Evolutionary conservation across 1,140 invertebrate genomes (phyloP).

Genomic region (Drosophila santomea): DNA sequence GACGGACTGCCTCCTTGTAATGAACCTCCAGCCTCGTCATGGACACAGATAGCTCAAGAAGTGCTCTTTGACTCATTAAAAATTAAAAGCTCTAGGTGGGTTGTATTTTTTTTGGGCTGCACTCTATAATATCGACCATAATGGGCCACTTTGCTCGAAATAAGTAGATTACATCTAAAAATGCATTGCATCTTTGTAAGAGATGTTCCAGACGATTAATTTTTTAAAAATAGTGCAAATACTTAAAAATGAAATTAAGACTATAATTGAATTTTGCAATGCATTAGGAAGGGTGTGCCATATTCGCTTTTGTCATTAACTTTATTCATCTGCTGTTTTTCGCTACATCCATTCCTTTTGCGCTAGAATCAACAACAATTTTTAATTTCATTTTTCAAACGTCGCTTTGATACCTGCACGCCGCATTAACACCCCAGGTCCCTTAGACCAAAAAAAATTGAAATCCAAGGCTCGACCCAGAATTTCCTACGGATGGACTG

Average conservation of each 20-base stretch:
- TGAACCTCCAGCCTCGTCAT: not conserved
- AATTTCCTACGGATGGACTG: constrained; percentile 20
- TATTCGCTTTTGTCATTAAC: not conserved
- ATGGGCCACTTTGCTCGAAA: not conserved
- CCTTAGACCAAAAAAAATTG: constrained; percentile 15
- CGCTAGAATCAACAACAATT: constrained; percentile 73
- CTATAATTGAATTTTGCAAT: not conserved
- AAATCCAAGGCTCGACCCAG: constrained; percentile 16
- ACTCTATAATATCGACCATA: not conserved
- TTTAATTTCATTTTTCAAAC: constrained; percentile 81
- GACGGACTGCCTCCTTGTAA: constrained; percentile 10
- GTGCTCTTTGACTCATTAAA: constrained; percentile 63
- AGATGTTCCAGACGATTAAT: no score
- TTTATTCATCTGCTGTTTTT: constrained; percentile 8
- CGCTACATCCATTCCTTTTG: constrained; percentile 46
- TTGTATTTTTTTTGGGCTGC: constrained; percentile 9
- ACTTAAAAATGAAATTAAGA: not conserved
- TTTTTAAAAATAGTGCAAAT: no score
- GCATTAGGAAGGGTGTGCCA: not conserved
- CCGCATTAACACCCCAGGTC: constrained; percentile 71
- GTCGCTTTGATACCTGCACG: constrained; percentile 81
- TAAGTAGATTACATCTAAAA: not conserved
- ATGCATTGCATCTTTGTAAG: not conserved
- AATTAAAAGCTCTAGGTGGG: constrained; percentile 40
- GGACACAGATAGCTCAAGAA: constrained; percentile 10